Evolutionary conservation across 2,888 invertebrate species (phyloP).

Genomic region (Amblyjoppa fuscipennis): DNA sequence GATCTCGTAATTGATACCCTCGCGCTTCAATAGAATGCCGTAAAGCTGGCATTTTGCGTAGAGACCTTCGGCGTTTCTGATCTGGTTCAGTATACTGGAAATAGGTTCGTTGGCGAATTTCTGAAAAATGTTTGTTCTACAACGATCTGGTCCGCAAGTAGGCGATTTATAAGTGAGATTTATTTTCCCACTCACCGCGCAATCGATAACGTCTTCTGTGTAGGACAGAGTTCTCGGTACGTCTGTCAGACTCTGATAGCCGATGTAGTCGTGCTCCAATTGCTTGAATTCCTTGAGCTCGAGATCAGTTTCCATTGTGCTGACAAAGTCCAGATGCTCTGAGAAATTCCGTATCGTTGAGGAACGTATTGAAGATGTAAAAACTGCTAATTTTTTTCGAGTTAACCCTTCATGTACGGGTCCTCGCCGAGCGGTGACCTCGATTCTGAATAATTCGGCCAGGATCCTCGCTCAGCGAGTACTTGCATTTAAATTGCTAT

Average conservation of each 20-base stretch:
- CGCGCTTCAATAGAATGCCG: constrained; percentile 92
- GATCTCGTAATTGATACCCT: constrained; percentile 93
- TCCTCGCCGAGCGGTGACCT: too few relatives aligned
- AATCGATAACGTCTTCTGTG: constrained; percentile 88
- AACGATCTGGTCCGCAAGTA: not conserved
- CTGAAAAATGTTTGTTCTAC: constrained; percentile 80
- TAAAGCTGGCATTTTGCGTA: constrained; percentile 94
- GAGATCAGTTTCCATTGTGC: constrained; percentile 89
- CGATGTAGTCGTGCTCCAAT: constrained; percentile 95
- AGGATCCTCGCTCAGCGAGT: too few relatives aligned
- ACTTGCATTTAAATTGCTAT: too few relatives aligned
- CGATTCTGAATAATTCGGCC: too few relatives aligned
- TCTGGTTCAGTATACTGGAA: constrained; percentile 91
- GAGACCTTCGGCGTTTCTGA: constrained; percentile 90
- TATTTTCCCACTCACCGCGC: constrained; percentile 81
- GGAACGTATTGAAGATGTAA: constrained; percentile 10
- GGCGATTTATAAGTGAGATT: not conserved
- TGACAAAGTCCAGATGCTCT: constrained; percentile 99
- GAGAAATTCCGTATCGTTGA: constrained; percentile 68
- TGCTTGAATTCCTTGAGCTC: constrained; percentile 94
- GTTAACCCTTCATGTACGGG: too few relatives aligned
- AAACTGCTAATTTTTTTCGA: not conserved
- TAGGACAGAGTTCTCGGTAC: constrained; percentile 94
- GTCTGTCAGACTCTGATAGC: constrained; percentile 98
- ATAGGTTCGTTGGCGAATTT: constrained; percentile 89